Evolutionary conservation across 2,113 vertebrate species (phyloP).

Genomic region (Pheucticus melanocephalus): DNA sequence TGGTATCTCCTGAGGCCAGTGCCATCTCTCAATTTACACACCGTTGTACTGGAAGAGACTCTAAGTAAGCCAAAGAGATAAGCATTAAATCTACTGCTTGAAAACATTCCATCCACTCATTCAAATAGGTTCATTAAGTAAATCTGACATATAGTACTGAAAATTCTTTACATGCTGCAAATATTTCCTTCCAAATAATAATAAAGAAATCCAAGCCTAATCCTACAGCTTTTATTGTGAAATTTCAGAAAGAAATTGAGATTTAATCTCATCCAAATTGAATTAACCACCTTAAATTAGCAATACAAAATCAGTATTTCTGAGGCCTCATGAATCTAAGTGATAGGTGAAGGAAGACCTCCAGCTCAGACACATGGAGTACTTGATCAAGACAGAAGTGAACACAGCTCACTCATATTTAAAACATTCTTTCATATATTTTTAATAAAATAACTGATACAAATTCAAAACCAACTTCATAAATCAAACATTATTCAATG

Average conservation of each 20-base stretch:
- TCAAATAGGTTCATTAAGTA: constrained; percentile 7
- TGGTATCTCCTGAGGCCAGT: not conserved
- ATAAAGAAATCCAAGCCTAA: not conserved
- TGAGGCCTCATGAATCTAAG: constrained; percentile 22
- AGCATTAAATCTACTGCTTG: not conserved
- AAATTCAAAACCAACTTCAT: constrained; percentile 85
- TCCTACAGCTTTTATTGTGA: constrained; percentile 29
- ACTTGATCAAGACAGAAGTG: constrained; percentile 48
- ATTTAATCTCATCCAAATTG: constrained; percentile 49
- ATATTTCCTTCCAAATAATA: constrained; percentile 5
- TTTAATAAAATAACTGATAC: constrained; percentile 90
- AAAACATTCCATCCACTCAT: not conserved
- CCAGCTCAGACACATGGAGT: constrained; percentile 3
- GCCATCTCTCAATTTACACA: not conserved
- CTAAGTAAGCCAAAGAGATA: not conserved
- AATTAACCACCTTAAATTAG: constrained; percentile 61
- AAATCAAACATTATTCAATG: constrained; percentile 87
- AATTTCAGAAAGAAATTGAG: constrained; percentile 43
- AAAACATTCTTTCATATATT: constrained; percentile 84
- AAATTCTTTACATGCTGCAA: not conserved
- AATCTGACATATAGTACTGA: not conserved
- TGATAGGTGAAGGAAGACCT: constrained; percentile 26
- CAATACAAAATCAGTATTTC: not conserved
- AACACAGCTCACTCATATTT: constrained; percentile 76
- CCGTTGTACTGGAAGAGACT: not conserved